Base-by-base conservation (phyloP, 1,140 invertebrate species). In the Pseudomyrmex pallidus region DNA sequence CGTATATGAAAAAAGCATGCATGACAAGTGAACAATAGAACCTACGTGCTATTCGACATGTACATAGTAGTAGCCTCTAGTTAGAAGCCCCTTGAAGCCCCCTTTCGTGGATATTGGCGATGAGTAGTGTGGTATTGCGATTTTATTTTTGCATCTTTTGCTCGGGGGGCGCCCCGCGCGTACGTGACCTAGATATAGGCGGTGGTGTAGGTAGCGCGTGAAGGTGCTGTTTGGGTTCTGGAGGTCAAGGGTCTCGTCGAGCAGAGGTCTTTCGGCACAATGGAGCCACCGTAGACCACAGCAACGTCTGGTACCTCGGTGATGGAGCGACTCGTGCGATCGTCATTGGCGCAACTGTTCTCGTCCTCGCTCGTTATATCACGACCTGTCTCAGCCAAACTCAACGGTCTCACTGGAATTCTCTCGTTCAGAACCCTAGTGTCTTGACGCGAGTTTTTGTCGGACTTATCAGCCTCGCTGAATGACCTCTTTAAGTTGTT, bases 141-240 rank as follows among this genome's bases (percentile, higher is more conserved):
- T 87, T 44, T 73, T 86, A 10, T 35, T 20, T 67, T 7, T 67
- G 52, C 83, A 52, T 74, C 62, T 87, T 74, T 84, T 73, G 56
- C 74, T 89, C 84, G 84, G 66, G 74, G 82, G 5, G 5, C 5
- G 35, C 89, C 90, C 86, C 88, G 90, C 91, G 91, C 92, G 92
- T 91, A 92, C 91, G 83, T 86, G 84, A 82, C 84, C 90, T 91
- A 94, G 84, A 94, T 94, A 86, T 93, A 94, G 89, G 92, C 92
- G 78, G 93, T 94, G 90, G 94, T 94, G 88, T 94, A 94, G 87
- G 91, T 94, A 74, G 93, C 89, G 72, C 92, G 92, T 90, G 91
- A 92, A 85, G 92, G 90, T 89, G 92, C 91, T 88, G 90, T 93
- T 84, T 92, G 90, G 92, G 91, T 89, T 92, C 90, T 93, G 89